Conservation (phyloP, 2,888 invertebrate genomes). For the Melipona bicolor region DNA sequence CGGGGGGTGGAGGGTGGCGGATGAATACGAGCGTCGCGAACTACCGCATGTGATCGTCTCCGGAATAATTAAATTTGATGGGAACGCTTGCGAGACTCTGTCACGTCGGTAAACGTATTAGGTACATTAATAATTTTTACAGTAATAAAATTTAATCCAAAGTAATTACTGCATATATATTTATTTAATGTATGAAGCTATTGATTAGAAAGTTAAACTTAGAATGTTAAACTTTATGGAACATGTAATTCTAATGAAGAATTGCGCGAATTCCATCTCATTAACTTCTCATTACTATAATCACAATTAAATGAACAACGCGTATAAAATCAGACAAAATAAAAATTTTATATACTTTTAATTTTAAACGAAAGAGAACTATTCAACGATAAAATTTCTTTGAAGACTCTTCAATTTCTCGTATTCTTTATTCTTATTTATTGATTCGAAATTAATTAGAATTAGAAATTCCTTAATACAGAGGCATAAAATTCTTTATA, state of each 20-base stretch:
- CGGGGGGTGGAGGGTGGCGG: not conserved
- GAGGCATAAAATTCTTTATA: not conserved
- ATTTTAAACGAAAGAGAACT: not conserved
- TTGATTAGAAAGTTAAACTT: too few relatives aligned
- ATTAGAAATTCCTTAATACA: not conserved
- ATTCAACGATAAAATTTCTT: not conserved
- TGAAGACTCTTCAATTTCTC: not conserved
- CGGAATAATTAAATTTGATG: constrained; percentile 80
- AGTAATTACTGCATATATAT: too few relatives aligned
- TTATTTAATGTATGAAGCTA: too few relatives aligned
- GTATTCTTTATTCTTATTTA: not conserved
- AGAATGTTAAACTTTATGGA: too few relatives aligned
- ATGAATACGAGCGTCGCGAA: constrained; percentile 67
- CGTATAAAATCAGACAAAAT: not conserved
- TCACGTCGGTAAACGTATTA: constrained; percentile 30
- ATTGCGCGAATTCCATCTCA: not conserved
- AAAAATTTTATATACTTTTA: not conserved
- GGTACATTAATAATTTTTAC: too few relatives aligned
- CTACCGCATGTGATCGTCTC: constrained; percentile 76
- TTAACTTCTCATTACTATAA: not conserved
- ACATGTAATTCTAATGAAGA: too few relatives aligned
- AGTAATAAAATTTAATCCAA: too few relatives aligned
- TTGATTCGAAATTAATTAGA: too few relatives aligned
- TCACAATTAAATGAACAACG: not conserved
- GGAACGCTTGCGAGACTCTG: constrained; percentile 66